These are phyloP conservation scores for Caenorhabditis angaria DNA, from an alignment of 2,888 invertebrate genomes.

Conservation along the genomic window DNA sequence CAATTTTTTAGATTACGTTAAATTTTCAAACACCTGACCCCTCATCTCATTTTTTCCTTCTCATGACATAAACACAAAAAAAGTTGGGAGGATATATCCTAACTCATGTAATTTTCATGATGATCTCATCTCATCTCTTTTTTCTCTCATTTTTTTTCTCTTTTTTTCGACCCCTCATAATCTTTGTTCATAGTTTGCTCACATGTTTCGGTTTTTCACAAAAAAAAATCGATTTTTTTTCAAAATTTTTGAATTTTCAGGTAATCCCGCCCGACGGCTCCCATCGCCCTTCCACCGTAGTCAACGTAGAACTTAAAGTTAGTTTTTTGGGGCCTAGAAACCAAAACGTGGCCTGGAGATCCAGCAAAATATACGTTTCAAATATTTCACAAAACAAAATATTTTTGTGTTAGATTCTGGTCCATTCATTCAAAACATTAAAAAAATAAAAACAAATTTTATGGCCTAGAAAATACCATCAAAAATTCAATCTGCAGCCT, in stretches of 20 bases:
- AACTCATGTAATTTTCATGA: too few relatives aligned
- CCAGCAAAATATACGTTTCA: too few relatives aligned
- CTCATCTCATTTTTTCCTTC: too few relatives aligned
- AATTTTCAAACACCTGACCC: too few relatives aligned
- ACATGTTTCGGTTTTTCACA: slow-evolving; percentile 15
- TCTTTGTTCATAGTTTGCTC: slow-evolving; percentile 14
- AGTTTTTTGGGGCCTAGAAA: slow-evolving; percentile 23
- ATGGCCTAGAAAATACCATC: too few relatives aligned
- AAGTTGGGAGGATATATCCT: neutral
- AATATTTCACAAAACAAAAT: neutral
- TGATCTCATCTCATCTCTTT: neutral
- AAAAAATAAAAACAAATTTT: too few relatives aligned
- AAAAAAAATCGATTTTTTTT: slow-evolving; percentile 2
- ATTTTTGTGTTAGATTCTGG: too few relatives aligned
- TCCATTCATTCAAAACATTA: too few relatives aligned
- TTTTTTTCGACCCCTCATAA: neutral
- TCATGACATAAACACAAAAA: neutral
- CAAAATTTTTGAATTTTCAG: slow-evolving; percentile 16
- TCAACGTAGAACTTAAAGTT: slow-evolving; percentile 36
- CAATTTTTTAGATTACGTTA: too few relatives aligned
- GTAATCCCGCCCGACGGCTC: slow-evolving; percentile 58
- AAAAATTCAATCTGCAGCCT: too few relatives aligned
- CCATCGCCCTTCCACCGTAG: slow-evolving; percentile 33
- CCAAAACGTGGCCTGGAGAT: too few relatives aligned
- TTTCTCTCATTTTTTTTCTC: neutral